A percentile compares a stretch with the other conserved stretches of the same genome.
Evolutionary conservation across 2,113 vertebrate species (phyloP).

Genomic region (Puffinus mauretanicus): DNA sequence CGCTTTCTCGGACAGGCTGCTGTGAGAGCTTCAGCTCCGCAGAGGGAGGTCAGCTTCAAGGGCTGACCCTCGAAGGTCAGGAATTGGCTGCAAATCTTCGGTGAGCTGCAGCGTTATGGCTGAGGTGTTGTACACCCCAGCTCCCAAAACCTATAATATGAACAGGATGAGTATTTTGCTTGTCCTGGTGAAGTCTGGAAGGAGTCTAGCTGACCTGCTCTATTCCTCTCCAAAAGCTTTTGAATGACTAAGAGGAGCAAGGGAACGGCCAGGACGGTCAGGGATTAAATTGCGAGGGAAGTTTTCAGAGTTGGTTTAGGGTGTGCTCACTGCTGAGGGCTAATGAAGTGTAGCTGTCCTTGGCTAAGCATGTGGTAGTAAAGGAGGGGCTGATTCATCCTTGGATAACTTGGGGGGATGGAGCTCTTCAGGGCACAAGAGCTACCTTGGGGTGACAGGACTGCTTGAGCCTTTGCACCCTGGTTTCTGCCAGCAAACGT

Average conservation of each 20-base stretch:
- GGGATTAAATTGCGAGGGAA: background rate
- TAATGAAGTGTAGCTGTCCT: background rate
- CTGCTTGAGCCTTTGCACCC: background rate
- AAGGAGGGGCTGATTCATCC: background rate
- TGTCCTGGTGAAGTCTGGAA: background rate
- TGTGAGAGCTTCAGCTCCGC: background rate
- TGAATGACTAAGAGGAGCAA: background rate
- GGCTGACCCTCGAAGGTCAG: background rate
- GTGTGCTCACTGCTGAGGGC: background rate
- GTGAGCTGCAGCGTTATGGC: background rate
- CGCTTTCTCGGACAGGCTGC: background rate
- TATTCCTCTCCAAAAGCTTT: background rate
- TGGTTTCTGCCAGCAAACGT: background rate
- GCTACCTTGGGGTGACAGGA: background rate
- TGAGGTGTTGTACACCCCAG: background rate
- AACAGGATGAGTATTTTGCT: background rate
- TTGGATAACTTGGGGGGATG: background rate
- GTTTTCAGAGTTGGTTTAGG: background rate
- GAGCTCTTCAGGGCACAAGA: background rate
- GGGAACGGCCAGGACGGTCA: background rate
- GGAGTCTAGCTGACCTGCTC: background rate
- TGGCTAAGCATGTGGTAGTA: background rate
- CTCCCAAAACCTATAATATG: background rate
- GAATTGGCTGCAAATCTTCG: accelerated
- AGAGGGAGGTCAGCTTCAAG: background rate